A percentile compares a stretch with the other conserved stretches of the same genome.
phyloP scores from a whole-genome alignment of 2,113 vertebrate species.

The Phaethornis superciliosus region DNA sequence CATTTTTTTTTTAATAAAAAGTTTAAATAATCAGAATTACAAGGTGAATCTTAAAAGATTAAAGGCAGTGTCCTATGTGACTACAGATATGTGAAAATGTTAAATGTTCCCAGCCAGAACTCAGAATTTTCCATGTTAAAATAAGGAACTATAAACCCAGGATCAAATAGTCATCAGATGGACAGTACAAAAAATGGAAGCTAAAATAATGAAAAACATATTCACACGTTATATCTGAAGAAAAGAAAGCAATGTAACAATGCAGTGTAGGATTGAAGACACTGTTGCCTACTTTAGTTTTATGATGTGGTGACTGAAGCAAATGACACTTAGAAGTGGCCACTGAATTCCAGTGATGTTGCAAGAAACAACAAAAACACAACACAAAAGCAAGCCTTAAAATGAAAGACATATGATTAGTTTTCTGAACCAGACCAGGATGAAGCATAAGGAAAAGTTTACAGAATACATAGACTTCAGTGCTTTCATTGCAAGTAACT shows the following conservation, averaged over 20 bases:
- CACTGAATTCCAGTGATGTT: not conserved
- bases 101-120: not conserved
- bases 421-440: not conserved
- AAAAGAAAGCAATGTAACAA: conserved; percentile 8
- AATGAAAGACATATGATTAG: not conserved
- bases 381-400: not conserved
- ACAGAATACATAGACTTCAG: not conserved
- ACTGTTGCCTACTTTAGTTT: not conserved
- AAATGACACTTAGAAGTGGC: not conserved
- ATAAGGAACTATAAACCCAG: not conserved
- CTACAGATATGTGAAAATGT: not conserved
- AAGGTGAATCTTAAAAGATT: not conserved
- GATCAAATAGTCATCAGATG: not conserved
- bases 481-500: not conserved
- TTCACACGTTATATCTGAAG: not conserved
- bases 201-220: conserved; percentile 14
- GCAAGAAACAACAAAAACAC: not conserved
- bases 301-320: not conserved
- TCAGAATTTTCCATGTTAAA: not conserved
- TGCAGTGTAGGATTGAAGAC: not conserved
- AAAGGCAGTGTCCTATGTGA: not conserved
- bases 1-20: not conserved
- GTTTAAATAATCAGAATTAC: not conserved
- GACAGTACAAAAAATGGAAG: not conserved
- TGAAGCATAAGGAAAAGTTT: not conserved